Evolutionary conservation across 2,797 vertebrate species (phyloP).

Genomic region (Allobates femoralis): DNA sequence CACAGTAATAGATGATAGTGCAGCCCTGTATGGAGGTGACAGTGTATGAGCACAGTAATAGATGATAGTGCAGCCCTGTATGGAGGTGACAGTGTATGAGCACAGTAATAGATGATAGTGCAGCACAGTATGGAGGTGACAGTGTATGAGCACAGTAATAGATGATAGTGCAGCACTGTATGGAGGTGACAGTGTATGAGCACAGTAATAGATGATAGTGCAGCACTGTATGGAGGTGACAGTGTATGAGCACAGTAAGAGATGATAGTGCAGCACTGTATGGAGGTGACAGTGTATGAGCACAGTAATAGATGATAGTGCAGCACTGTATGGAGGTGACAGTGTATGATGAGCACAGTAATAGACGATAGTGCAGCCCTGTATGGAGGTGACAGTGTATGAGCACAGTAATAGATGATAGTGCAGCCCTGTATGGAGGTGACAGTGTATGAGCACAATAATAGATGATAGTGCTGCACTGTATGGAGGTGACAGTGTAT

Average conservation of each 20-base stretch:
- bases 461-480: neutral
- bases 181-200: neutral
- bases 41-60: neutral
- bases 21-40: neutral
- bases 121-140: neutral
- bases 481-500: neutral
- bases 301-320: neutral
- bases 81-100: neutral
- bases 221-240: neutral
- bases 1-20: neutral
- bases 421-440: neutral
- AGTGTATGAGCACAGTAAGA: neutral
- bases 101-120: neutral
- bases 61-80: neutral
- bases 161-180: neutral
- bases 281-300: neutral
- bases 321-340: neutral
- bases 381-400: neutral
- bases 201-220: neutral
- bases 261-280: neutral
- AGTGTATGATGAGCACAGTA: neutral
- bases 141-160: neutral
- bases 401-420: neutral
- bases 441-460: neutral
- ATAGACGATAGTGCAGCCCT: neutral